Percentiles rank a stretch among this genome's conserved stretches.
Conservation (phyloP, 2,113 vertebrate species). For the Petrocephalus zakoni region DNA sequence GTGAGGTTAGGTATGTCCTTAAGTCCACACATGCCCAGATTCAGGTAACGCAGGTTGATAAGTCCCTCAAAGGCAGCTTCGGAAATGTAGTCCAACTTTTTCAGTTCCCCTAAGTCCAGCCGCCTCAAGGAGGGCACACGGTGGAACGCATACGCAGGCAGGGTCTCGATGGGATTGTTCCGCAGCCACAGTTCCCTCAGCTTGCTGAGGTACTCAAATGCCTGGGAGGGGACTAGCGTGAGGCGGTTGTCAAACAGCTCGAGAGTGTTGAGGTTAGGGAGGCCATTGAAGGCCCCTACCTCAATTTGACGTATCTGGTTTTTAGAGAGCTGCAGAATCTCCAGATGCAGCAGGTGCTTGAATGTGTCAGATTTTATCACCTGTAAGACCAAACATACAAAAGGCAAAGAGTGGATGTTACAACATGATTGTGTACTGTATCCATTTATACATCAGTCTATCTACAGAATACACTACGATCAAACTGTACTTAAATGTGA, state of each 20-base stretch:
- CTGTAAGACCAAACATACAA: conserved; percentile 34
- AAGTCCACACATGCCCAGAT: conserved; percentile 93
- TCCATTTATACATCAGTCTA: not conserved
- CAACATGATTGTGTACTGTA: not conserved
- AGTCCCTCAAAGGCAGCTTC: conserved; percentile 90
- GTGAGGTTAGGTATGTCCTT: conserved; percentile 95
- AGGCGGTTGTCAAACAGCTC: conserved; percentile 95
- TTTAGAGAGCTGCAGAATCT: conserved; percentile 93
- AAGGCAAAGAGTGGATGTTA: conserved; percentile 17
- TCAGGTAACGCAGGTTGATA: conserved; percentile 89
- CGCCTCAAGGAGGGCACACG: conserved; percentile 86
- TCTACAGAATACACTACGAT: not conserved
- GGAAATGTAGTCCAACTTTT: conserved; percentile 89
- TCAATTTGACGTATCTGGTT: conserved; percentile 91
- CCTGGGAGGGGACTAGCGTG: conserved; percentile 86
- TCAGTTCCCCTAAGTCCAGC: conserved; percentile 87
- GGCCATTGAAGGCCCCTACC: conserved; percentile 92
- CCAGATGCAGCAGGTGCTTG: conserved; percentile 89
- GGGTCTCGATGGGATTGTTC: conserved; percentile 95
- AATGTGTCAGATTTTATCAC: conserved; percentile 95
- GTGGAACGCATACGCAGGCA: conserved; percentile 91
- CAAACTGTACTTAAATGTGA: not conserved
- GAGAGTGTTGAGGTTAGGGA: conserved; percentile 92
- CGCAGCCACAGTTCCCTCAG: conserved; percentile 88
- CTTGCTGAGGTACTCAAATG: conserved; percentile 95